Evolutionary conservation across 1,140 invertebrate species (phyloP), one percentile per base, ranked within the genome.

Genomic region (Stegodyphus dumicola): DNA sequence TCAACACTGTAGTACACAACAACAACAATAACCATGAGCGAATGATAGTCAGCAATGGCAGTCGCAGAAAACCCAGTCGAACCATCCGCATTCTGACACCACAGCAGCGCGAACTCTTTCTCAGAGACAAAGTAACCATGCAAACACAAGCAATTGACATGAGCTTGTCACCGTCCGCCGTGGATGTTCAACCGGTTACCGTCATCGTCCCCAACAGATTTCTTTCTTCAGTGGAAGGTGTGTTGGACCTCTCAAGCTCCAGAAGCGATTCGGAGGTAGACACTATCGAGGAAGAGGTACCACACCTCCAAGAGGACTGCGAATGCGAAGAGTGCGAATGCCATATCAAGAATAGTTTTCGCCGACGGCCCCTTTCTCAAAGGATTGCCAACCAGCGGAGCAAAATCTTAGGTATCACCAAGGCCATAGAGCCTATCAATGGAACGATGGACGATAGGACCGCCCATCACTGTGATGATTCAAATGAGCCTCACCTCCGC

Each of bases 31-130:
- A 53, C 52, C 65, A 76, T n/a, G 52, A 60, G 48, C 10, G 7
- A 96, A 88, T 97, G 96, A 96, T 97, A 97, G 89, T 96, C 95
- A 2, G 17, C 33, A 79, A 77, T 33, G 76, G 85, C n/a, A 56
- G 71, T 18, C 69, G 88, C 11, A 75, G 88, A 13, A 88, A 89
- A 71, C 88, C 88, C 7, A 79, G 84, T 60, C 86, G 88, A 48
- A 88, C 88, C 13, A 85, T 88, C 33, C 77, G 88, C 9, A 89
- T 89, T 67, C 86, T 89, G 33, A 87, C 88, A 1, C 88, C 87
- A 17, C 84, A 87, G 52, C 86, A 88, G 48, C 54, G 86, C 10
- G 88, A 89, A 65, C 70, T 88, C n/a, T 88, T 87, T 49, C 64
- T 87, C 6, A 53, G 86, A 48, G 85, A 87, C 76, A 74, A 77